Evolutionary conservation across 1,140 invertebrate species (phyloP).

Genomic region (Drosophila cardini): DNA sequence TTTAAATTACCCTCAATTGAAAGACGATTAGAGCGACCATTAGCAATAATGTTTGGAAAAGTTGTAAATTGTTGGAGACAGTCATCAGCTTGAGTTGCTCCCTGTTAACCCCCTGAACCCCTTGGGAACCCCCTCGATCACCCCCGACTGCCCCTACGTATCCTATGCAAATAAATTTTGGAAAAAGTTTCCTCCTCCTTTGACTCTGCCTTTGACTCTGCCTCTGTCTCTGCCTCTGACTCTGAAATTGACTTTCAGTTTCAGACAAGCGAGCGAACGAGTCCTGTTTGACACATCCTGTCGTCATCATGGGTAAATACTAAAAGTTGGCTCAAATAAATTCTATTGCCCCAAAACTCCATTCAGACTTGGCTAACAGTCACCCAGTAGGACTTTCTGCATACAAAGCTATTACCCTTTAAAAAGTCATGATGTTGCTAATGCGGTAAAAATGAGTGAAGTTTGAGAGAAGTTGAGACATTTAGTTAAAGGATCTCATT

Average conservation of each 20-base stretch:
- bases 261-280: constrained; percentile 26
- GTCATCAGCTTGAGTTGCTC: background rate
- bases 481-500: no score
- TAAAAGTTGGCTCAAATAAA: constrained; percentile 41
- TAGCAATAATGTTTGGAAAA: constrained; percentile 26
- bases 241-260: background rate
- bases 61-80: constrained; percentile 37
- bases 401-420: no score
- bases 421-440: no score
- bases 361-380: background rate
- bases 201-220: background rate
- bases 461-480: no score
- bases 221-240: background rate
- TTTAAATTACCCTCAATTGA: constrained; percentile 8
- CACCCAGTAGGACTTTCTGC: background rate
- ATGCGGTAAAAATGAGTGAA: no score
- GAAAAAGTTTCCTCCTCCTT: constrained; percentile 36
- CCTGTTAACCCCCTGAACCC: background rate
- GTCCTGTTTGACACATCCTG: constrained; percentile 62
- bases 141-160: background rate
- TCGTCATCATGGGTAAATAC: constrained; percentile 40
- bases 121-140: background rate
- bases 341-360: constrained; percentile 2
- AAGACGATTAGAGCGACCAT: constrained; percentile 35
- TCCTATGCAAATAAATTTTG: constrained; percentile 48